These are phyloP conservation scores for Zaprionus africanus DNA, from an alignment of 1,140 invertebrate genomes.

Conservation along the genomic window DNA sequence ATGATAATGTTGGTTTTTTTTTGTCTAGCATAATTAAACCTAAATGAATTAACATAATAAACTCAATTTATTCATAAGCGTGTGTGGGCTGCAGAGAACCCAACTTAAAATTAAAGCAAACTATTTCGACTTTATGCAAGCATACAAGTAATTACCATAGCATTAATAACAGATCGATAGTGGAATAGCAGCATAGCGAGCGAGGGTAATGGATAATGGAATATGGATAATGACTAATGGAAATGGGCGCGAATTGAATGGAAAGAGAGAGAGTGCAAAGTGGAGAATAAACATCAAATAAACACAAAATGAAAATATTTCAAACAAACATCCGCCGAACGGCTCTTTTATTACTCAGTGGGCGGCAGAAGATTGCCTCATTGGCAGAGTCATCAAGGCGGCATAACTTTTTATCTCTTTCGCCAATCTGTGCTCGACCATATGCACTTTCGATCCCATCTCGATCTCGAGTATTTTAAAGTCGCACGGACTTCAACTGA, in stretches of 20 bases:
- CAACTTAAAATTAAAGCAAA: slow-evolving; percentile 50
- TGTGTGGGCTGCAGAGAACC: slow-evolving; percentile 22
- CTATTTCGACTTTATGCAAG: slow-evolving; percentile 56
- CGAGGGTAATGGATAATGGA: background rate
- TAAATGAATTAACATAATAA: slow-evolving; percentile 52
- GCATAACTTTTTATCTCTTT: slow-evolving; percentile 3
- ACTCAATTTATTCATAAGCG: slow-evolving; percentile 31
- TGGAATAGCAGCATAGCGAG: slow-evolving; percentile 4
- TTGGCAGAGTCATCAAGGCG: background rate
- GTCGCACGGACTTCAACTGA: background rate
- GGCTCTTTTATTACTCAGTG: slow-evolving; percentile 32
- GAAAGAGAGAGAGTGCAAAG: slow-evolving; percentile 1
- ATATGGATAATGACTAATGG: background rate
- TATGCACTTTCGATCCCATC: background rate
- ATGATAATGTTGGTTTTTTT: slow-evolving; percentile 63
- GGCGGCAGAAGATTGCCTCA: background rate
- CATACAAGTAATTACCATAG: slow-evolving; percentile 45
- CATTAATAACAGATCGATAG: slow-evolving; percentile 40
- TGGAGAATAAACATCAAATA: slow-evolving; percentile 65
- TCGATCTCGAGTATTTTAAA: background rate
- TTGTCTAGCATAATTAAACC: slow-evolving; percentile 39
- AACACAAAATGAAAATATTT: slow-evolving; percentile 76
- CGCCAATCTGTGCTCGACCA: background rate
- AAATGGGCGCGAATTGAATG: slow-evolving; percentile 8
- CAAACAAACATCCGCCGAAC: slow-evolving; percentile 39